Percentiles rank a stretch among this genome's conserved stretches.
These are phyloP conservation scores for Ptychodera flava DNA, from an alignment of 35 echinoderm and acorn worm species.

Conservation along the genomic window DNA sequence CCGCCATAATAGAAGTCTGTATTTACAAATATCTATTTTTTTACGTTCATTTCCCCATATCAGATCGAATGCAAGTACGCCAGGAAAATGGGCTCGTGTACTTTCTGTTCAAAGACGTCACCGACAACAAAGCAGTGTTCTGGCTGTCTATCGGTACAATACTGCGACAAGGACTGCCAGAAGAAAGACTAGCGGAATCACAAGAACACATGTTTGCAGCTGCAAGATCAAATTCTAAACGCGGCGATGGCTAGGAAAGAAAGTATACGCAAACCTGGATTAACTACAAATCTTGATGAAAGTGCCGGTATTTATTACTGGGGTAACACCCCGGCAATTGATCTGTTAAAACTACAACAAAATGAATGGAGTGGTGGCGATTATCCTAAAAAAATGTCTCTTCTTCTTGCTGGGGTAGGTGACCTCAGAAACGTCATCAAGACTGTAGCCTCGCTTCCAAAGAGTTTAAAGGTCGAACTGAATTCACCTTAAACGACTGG, in stretches of 20 bases:
- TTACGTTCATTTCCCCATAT: too few relatives aligned
- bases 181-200: not conserved
- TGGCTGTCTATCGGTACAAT: not conserved
- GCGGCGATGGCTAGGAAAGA: not conserved
- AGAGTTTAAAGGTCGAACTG: constrained; percentile 32
- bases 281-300: not conserved
- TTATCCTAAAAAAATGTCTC: not conserved
- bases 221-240: not conserved
- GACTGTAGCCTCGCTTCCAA: constrained; percentile 48
- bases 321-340: constrained; percentile 43
- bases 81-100: not conserved
- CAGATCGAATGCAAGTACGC: not conserved
- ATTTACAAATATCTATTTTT: too few relatives aligned
- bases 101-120: not conserved
- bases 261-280: not conserved
- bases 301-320: constrained; percentile 27
- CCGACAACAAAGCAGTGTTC: not conserved
- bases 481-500: constrained; percentile 38
- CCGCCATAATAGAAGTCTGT: too few relatives aligned
- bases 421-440: constrained; percentile 40
- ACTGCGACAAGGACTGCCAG: not conserved
- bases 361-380: constrained; percentile 25
- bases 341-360: constrained; percentile 41
- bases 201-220: not conserved
- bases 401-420: constrained; percentile 41